Evolutionary conservation across 2,888 invertebrate genomes (phyloP).

Genomic region (Bedellia somnulentella): DNA sequence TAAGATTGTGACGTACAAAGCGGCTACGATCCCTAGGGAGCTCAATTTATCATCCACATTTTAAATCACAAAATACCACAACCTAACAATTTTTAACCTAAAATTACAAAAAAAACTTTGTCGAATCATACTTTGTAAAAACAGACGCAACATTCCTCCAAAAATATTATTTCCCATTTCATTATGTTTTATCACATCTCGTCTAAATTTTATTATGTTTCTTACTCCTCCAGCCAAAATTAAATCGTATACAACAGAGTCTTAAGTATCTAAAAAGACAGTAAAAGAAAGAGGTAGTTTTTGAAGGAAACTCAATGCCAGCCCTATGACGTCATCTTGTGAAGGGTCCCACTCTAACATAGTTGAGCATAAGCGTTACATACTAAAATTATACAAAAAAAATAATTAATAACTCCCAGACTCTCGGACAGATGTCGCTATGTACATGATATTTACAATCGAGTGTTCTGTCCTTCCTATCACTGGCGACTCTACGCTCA

Average conservation of each 20-base stretch:
- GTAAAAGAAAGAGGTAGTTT: too few species aligned
- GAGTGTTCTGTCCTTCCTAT: too few species aligned
- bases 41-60: constrained; percentile 11
- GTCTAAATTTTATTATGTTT: too few species aligned
- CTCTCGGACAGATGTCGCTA: constrained; percentile 36
- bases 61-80: constrained; percentile 38
- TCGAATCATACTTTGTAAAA: constrained; percentile 28
- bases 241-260: constrained; percentile 58
- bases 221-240: too few species aligned
- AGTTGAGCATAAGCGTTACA: constrained; percentile 58
- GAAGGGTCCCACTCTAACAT: too few species aligned
- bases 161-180: constrained; percentile 33
- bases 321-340: too few species aligned
- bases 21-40: constrained; percentile 10
- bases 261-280: too few species aligned
- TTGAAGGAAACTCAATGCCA: too few species aligned
- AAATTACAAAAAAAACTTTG: constrained; percentile 17
- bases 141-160: constrained; percentile 30
- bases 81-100: constrained; percentile 36
- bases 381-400: constrained; percentile 36
- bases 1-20: constrained; percentile 36
- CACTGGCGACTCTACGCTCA: too few species aligned
- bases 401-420: constrained; percentile 26
- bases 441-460: constrained; percentile 57
- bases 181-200: constrained; percentile 45